Conservation (phyloP, 2,797 vertebrate genomes). For the Nasua narica region DNA sequence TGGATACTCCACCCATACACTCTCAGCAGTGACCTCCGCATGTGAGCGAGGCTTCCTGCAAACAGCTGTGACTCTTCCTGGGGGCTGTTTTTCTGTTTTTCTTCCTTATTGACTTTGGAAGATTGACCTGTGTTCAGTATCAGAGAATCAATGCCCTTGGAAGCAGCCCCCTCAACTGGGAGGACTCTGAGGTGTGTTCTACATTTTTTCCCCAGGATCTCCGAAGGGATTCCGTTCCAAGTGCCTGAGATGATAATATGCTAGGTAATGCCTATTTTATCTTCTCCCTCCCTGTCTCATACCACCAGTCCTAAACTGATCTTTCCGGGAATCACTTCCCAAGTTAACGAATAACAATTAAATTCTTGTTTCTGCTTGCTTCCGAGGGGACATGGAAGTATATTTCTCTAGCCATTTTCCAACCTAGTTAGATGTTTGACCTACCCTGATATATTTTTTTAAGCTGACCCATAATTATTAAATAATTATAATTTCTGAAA, state of each 20-base stretch:
- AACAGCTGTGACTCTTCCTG: neutral
- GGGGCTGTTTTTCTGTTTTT: accelerated
- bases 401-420: neutral
- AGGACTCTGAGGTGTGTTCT: neutral
- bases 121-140: neutral
- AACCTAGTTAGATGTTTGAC: neutral
- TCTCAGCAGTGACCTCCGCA: neutral
- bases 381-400: neutral
- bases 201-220: neutral
- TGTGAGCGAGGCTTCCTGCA: neutral
- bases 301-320: neutral
- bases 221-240: neutral
- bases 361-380: neutral
- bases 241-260: neutral
- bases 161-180: neutral
- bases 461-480: neutral
- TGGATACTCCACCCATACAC: neutral
- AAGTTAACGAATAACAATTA: neutral
- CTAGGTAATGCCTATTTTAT: neutral
- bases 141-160: neutral
- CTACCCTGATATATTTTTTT: neutral
- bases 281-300: neutral
- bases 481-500: neutral
- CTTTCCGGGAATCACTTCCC: neutral
- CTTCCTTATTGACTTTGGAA: neutral